Conservation (phyloP, 2,888 invertebrate species). For the Calameuta idolon region DNA sequence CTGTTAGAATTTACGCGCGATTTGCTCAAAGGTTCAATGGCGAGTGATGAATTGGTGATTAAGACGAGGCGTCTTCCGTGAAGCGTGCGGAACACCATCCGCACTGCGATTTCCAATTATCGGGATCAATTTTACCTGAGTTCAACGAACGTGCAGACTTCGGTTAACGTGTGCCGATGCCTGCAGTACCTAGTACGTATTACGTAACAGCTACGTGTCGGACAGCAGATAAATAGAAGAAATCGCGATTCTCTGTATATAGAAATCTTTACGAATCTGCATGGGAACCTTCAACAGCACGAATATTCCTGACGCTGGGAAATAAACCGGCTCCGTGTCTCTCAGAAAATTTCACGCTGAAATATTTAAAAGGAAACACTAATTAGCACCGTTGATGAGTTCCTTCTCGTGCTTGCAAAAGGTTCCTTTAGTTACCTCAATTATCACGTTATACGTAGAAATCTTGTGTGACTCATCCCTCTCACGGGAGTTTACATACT, state of each 20-base stretch:
- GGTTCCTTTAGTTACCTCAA: background rate
- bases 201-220: background rate
- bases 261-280: background rate
- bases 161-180: background rate
- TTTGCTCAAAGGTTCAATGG: constrained; percentile 45
- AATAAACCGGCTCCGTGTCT: background rate
- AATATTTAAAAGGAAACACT: background rate
- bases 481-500: background rate
- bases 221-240: too few relatives aligned
- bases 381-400: background rate
- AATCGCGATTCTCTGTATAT: background rate
- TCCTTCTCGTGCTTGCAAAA: background rate
- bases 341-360: background rate
- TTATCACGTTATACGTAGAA: background rate
- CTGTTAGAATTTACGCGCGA: constrained; percentile 41
- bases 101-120: constrained; percentile 5
- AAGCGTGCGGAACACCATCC: constrained; percentile 16
- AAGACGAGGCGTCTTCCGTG: constrained; percentile 38
- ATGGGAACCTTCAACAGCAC: background rate
- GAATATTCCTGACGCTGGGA: background rate
- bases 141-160: background rate
- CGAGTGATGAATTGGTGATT: constrained; percentile 53
- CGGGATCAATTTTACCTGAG: background rate
- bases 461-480: background rate
- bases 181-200: background rate